These are phyloP conservation scores for Automeris io DNA, from an alignment of 2,888 invertebrate genomes.

Conservation along the genomic window DNA sequence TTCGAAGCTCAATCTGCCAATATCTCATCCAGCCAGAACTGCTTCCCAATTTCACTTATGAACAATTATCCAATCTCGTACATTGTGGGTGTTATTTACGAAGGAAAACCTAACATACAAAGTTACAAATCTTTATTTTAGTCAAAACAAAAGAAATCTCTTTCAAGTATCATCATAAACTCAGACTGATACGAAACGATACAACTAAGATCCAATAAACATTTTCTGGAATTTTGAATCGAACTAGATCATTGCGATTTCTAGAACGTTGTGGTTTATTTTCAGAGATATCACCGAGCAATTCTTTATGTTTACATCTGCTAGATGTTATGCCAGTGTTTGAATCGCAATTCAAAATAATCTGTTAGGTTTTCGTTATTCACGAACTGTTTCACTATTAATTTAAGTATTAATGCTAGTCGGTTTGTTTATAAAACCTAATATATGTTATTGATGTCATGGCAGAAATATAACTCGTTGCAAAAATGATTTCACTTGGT, in stretches of 20 bases:
- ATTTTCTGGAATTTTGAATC: not conserved
- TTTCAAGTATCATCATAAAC: too few relatives aligned
- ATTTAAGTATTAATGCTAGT: constrained; percentile 3
- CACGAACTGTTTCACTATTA: constrained; percentile 16
- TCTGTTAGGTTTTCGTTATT: constrained; percentile 16
- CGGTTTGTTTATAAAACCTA: not conserved
- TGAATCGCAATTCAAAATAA: constrained; percentile 23
- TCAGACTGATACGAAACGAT: not conserved
- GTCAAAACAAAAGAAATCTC: too few relatives aligned
- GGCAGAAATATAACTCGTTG: too few relatives aligned
- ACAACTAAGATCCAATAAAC: not conserved
- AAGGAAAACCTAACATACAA: too few relatives aligned
- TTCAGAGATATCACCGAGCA: constrained; percentile 32
- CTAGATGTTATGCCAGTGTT: constrained; percentile 33
- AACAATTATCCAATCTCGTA: too few relatives aligned
- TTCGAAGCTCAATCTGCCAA: too few relatives aligned
- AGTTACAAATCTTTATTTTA: too few relatives aligned
- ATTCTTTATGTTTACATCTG: constrained; percentile 46
- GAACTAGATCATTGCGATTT: constrained; percentile 1
- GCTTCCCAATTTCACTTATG: too few relatives aligned
- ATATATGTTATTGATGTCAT: not conserved
- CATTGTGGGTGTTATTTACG: too few relatives aligned
- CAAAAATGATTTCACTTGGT: too few relatives aligned
- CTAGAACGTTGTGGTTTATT: constrained; percentile 26
- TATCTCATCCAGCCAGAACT: too few relatives aligned